phyloP scores from a whole-genome alignment of 92 coral and sea anemone genomes.

The Porites evermanni region DNA sequence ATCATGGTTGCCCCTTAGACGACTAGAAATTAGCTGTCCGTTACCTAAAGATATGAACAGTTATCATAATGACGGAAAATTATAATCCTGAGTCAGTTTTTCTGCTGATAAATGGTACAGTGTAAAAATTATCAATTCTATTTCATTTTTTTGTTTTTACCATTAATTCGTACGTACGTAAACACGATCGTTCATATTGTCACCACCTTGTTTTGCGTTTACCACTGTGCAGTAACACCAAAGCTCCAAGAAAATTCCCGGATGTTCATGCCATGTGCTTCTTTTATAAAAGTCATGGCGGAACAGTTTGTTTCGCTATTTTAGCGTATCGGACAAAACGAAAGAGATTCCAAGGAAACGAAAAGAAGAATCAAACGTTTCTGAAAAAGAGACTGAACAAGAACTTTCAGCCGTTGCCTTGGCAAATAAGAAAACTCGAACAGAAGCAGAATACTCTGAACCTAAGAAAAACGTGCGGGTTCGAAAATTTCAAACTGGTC shows the following conservation, averaged over 20 bases:
- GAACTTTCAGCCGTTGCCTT: no score
- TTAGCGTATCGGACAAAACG: not conserved
- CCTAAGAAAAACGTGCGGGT: no score
- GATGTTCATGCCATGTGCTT: constrained; percentile 24
- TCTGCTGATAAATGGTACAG: constrained; percentile 31
- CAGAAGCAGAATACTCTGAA: no score
- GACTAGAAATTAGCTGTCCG: constrained; percentile 10
- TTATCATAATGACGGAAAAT: constrained; percentile 2
- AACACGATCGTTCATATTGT: not conserved
- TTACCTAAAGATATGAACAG: constrained; percentile 23
- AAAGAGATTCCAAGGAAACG: constrained; percentile 10
- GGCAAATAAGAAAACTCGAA: no score
- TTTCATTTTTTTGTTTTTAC: no score
- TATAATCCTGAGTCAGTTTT: not conserved
- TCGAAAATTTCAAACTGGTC: no score
- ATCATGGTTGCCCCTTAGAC: no score
- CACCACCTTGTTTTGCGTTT: constrained; percentile 15
- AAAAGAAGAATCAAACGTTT: not conserved
- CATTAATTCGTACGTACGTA: no score
- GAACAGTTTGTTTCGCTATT: constrained; percentile 9
- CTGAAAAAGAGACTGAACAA: no score
- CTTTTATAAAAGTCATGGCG: not conserved
- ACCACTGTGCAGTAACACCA: constrained; percentile 15
- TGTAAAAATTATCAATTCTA: not conserved
- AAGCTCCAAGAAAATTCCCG: constrained; percentile 7